Evolutionary conservation across 1,140 invertebrate species (phyloP), one percentile per base, ranked within the genome.

Genomic region (fruit fly (Drosophila melanogaster)): DNA sequence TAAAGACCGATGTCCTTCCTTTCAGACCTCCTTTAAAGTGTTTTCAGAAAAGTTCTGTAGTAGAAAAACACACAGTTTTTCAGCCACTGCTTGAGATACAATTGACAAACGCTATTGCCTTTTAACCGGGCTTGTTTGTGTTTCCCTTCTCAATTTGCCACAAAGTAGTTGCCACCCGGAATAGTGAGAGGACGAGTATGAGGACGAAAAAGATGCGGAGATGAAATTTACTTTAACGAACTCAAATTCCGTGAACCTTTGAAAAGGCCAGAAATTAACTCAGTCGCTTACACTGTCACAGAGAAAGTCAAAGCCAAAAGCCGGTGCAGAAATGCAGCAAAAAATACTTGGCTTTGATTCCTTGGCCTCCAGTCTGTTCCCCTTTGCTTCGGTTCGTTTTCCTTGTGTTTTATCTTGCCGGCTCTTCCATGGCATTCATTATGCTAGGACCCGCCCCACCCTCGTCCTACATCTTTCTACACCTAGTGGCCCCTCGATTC

Each of bases 341-440:
- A 70, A 84, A 79, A 79, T 66, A 58, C 54, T 64, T 79, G 65
- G 60, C 80, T 62, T 73, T 73, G 70, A 72, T 73, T 72, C 57
- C 65, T 59, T 51, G 44, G 30, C 19, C 35, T 14, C 33, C 54
- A 35, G 15, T 10, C 17, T n/a, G 19, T 30, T 19, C n/a, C 46
- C 38, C 43, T 30, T 49, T 17, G 40, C 59, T 76, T 84, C 47
- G 64, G 49, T 74, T 64, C 30, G 59, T 35, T 66, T 72, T 64
- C 24, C 35, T 56, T 70, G 44, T 15, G 66, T 59, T 78, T 58
- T 79, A 57, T 66, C 61, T 46, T 49, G 58, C 14, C 33, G 24
- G 24, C 19, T 17, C 53, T 33, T 62, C 44, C 47, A 71, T 61
- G 70, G 61, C 80, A 84, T 75, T 84, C 66, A 84, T 84, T 79